A percentile compares a stretch with the other conserved stretches of the same genome.
These are phyloP conservation scores for Mionectes macconnelli DNA, from an alignment of 2,113 vertebrate species.

Conservation along the genomic window DNA sequence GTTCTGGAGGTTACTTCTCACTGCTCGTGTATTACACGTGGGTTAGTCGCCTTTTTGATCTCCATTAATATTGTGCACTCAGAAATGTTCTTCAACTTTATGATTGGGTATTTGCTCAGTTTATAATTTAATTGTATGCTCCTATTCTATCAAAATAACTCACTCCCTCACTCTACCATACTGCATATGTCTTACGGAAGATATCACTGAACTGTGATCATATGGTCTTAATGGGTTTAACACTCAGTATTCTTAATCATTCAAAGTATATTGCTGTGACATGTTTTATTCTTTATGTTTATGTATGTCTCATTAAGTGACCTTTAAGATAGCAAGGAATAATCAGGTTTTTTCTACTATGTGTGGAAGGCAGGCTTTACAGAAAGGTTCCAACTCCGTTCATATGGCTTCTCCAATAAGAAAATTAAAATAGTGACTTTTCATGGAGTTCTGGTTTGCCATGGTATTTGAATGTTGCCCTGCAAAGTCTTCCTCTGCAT, in stretches of 20 bases:
- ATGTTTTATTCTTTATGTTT: not conserved
- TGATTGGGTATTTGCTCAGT: not conserved
- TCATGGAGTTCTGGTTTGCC: not conserved
- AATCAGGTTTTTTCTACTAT: not conserved
- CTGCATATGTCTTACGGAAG: not conserved
- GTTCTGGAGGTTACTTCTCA: slow-evolving; percentile 52
- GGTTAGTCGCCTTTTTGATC: slow-evolving; percentile 58
- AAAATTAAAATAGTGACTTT: not conserved
- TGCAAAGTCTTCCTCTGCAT: not conserved
- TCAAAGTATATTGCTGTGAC: not conserved
- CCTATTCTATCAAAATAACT: not conserved
- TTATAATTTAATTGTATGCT: not conserved
- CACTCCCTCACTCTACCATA: not conserved
- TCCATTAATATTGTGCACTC: slow-evolving; percentile 50
- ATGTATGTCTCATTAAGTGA: not conserved
- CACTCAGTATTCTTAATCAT: not conserved
- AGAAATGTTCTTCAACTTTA: slow-evolving; percentile 34
- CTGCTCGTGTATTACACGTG: slow-evolving; percentile 53
- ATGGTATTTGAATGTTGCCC: not conserved
- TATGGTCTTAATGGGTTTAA: not conserved
- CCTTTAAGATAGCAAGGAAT: not conserved
- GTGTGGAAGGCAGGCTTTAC: not conserved
- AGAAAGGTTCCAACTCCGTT: not conserved
- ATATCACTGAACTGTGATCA: not conserved
- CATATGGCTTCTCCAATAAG: not conserved